These are phyloP conservation scores for Halcyon senegalensis DNA, from an alignment of 2,113 vertebrate genomes.

Conservation along the genomic window DNA sequence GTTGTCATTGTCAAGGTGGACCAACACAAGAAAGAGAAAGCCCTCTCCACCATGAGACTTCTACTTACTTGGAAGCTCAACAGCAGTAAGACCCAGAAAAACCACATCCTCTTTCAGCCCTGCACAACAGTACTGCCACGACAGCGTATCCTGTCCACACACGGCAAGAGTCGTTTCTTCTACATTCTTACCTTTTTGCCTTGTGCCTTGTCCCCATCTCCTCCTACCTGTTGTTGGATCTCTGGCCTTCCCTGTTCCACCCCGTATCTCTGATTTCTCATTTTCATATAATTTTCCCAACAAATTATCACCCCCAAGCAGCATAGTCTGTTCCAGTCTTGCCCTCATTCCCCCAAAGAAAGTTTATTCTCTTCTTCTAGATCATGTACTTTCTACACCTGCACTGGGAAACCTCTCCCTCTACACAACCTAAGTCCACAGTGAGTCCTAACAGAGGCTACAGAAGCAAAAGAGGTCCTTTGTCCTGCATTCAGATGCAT, in stretches of 20 bases:
- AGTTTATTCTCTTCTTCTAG: not conserved
- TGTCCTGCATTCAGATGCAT: not conserved
- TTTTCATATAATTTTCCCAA: not conserved
- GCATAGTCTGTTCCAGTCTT: not conserved
- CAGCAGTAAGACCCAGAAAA: accelerated
- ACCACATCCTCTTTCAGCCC: not conserved
- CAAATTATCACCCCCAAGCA: not conserved
- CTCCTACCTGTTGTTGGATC: not conserved
- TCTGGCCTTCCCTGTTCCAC: not conserved
- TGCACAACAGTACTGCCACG: not conserved
- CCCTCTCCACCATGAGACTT: not conserved
- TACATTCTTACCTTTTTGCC: not conserved
- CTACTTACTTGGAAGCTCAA: not conserved
- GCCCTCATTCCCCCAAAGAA: accelerated
- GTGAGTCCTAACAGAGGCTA: not conserved
- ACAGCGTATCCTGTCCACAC: not conserved
- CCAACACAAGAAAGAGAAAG: not conserved
- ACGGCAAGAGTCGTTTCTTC: accelerated
- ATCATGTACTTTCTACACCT: not conserved
- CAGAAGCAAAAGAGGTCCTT: not conserved
- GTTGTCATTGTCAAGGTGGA: not conserved
- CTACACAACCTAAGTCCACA: not conserved
- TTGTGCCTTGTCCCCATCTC: not conserved
- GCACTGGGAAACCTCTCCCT: not conserved
- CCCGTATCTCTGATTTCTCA: not conserved